Evolutionary conservation across 2,888 invertebrate genomes (phyloP), one percentile per base, ranked within the genome.

Genomic region (Trisateles emortualis): DNA sequence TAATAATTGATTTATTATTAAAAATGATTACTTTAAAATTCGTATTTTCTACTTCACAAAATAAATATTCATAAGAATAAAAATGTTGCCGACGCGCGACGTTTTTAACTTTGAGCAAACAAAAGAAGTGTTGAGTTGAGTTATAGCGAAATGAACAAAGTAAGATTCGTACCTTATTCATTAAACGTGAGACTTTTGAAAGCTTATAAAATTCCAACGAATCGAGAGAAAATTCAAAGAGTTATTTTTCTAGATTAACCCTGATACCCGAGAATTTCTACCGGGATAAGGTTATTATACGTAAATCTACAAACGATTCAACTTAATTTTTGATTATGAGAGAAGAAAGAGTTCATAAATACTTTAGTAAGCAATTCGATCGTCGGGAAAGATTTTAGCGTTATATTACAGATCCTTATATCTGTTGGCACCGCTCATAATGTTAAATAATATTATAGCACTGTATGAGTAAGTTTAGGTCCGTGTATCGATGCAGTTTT

Each of bases 161-260:
- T n/a, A 48, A 43, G 11, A 40, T 52, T 51, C 26, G 8, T 24
- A 16, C 16, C 33, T 53, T 39, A 36, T 50, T 61, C 46, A 44
- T 57, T 61, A 9, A 36, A 46, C 33, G 47, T 48, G 24, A 10
- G 53, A 58, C 62, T 62, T 64, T 66, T 50, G 36, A 38, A 45
- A 50, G 57, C 41, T 58, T 50, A 42, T 36, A 8, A 24, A 35
- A 33, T 62, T 64, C 48, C 46, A 50, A 56, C 40, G 11, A 62
- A 60, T 52, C 30, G 36, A 35, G 40, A 29, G n/a, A 40, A 40
- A 59, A 52, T 47, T 50, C 35, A 49, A 58, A 57, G 42, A 47
- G 47, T 55, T 61, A 26, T 48, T 64, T 54, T 49, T 53, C 6
- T 35, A 33, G 19, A 42, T 49, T 49, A 49, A 49, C 33, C 36